These are phyloP conservation scores for Esperia sulphurella DNA, from an alignment of 2,888 invertebrate genomes.

Conservation along the genomic window DNA sequence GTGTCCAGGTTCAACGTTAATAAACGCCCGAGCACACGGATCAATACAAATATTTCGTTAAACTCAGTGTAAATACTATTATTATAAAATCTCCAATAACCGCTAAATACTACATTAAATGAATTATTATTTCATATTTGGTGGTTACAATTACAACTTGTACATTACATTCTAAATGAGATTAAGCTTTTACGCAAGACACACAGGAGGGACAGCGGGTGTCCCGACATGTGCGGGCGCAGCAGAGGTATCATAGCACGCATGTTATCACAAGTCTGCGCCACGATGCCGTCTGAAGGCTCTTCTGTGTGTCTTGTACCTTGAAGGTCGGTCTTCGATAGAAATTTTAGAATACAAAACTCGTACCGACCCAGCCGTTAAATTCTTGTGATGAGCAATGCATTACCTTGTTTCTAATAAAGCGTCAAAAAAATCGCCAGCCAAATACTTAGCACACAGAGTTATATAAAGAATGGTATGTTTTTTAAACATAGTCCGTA, in stretches of 20 bases:
- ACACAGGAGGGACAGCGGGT: neutral
- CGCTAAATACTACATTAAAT: constrained; percentile 47
- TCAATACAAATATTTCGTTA: too few species aligned
- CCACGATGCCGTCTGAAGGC: too few species aligned
- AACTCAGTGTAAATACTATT: constrained; percentile 6
- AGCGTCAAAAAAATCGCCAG: constrained; percentile 34
- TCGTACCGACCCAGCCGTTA: neutral
- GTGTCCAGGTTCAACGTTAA: constrained; percentile 3
- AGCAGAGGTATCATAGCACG: neutral
- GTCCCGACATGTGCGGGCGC: neutral
- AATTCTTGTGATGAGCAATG: constrained; percentile 9
- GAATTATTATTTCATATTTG: constrained; percentile 55
- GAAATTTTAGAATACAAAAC: neutral
- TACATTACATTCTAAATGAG: constrained; percentile 45
- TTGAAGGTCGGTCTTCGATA: too few species aligned
- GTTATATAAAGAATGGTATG: constrained; percentile 12
- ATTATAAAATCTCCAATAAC: constrained; percentile 24
- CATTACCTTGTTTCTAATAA: constrained; percentile 1
- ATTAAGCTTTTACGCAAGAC: constrained; percentile 4
- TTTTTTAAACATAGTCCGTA: constrained; percentile 18
- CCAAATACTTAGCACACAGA: constrained; percentile 44
- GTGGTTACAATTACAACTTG: constrained; percentile 75
- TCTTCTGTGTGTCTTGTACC: too few species aligned
- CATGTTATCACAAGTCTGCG: too few species aligned
- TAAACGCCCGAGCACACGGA: constrained; percentile 7